Evolutionary conservation across 1,140 invertebrate species (phyloP), one percentile per base, ranked within the genome.

Genomic region (Babylonia areolata): DNA sequence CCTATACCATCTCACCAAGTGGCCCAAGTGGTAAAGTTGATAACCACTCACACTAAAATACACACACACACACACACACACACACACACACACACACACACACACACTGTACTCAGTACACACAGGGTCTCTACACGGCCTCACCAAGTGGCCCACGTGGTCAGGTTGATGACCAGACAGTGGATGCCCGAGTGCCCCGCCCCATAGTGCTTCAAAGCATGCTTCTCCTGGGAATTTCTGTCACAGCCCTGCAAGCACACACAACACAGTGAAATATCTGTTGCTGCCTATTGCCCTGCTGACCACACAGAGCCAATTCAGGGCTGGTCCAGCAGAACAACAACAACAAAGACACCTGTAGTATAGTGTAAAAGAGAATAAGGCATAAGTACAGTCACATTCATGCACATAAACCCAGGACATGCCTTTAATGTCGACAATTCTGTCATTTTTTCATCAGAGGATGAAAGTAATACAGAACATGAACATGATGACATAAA

Each of bases 171-270:
- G 33, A 96, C 96, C 71, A 98, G 90, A 12, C 96, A 95, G 94
- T 98, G 97, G 28, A 94, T 95, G 90, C 97, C 97, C 15, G 96
- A 97, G 88, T 96, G 96, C 3, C 97, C 96, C 2, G 95, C 97
- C 90, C 96, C 94, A 92, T 95, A 97, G 94, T 98, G 97, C 77
- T 96, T 95, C 20, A 97, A 90, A 1, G 97, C 97, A 94, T 98
- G 97, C 88, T 96, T 92, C 31, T 93, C 95, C 90, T 96, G 95
- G 12, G 96, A 95, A 15, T 95, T 95, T 84, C 96, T 95, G 58
- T 97, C 97, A 94, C 97, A 98, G 54, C 96, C 95, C 94, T 97
- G 86, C 20, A 90, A 89, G 77, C 2, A 84, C n/a, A n/a, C n/a
- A n/a, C n/a, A n/a, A n/a, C n/a, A n/a, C n/a, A n/a, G n/a, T n/a